Percentiles rank a stretch among this genome's conserved stretches.
phyloP scores from a whole-genome alignment of 2,113 vertebrate genomes.

The Hiodon tergisus region DNA sequence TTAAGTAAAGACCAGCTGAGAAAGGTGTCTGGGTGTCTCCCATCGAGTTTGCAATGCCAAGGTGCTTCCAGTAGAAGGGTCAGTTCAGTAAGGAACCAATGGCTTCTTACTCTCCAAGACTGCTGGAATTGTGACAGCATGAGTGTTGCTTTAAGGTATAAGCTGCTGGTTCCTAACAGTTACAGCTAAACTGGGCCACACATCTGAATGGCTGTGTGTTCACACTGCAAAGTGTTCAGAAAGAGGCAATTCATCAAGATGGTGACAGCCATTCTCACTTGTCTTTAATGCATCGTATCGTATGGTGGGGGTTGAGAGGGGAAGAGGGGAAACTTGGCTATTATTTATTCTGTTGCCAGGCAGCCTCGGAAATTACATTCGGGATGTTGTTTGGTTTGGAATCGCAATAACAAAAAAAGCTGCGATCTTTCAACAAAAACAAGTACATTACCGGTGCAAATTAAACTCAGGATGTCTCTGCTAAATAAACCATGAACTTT shows the following conservation, averaged over 20 bases:
- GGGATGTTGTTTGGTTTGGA: constrained; percentile 26
- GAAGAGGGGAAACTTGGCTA: constrained; percentile 28
- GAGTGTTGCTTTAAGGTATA: background rate
- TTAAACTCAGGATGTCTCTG: background rate
- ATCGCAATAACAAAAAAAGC: constrained; percentile 1
- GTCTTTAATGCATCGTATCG: constrained; percentile 14
- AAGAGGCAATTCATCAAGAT: constrained; percentile 3
- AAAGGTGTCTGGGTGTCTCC: background rate
- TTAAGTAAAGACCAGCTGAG: background rate
- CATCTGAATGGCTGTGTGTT: too few species aligned
- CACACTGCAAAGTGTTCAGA: background rate
- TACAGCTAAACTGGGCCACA: background rate
- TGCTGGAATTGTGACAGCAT: background rate
- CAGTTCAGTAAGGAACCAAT: background rate
- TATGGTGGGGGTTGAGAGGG: constrained; percentile 27
- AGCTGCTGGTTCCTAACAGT: background rate
- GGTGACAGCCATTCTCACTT: background rate
- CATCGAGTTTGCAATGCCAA: background rate
- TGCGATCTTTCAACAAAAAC: constrained; percentile 3
- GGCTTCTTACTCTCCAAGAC: background rate
- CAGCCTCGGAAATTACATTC: constrained; percentile 37
- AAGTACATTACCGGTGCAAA: constrained; percentile 11
- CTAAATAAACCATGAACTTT: constrained; percentile 17
- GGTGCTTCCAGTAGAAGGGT: background rate
- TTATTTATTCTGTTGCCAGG: constrained; percentile 56